phyloP scores from a whole-genome alignment of 2,113 vertebrate genomes.

The Sphaerodactylus townsendi region DNA sequence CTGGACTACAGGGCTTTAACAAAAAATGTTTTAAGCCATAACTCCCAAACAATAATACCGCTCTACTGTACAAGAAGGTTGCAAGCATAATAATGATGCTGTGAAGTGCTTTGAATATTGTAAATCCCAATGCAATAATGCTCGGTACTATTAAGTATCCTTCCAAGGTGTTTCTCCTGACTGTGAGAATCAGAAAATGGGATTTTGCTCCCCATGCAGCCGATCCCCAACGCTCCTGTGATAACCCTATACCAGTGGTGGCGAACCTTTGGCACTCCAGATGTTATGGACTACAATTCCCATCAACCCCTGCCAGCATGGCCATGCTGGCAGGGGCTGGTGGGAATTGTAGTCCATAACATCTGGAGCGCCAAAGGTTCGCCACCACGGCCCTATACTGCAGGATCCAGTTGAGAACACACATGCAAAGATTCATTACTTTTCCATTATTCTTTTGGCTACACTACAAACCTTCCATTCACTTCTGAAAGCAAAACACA shows the following conservation, averaged over 20 bases:
- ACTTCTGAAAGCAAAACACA: not conserved
- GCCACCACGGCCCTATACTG: too few species aligned
- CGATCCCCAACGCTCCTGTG: not conserved
- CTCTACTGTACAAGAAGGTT: not conserved
- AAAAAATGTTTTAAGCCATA: too few species aligned
- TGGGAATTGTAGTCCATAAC: too few species aligned
- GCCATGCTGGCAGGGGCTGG: too few species aligned
- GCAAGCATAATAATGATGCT: not conserved
- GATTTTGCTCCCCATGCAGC: not conserved
- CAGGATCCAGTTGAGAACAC: conserved; percentile 19
- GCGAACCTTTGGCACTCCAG: too few species aligned
- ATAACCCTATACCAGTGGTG: too few species aligned
- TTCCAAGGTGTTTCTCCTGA: conserved; percentile 28
- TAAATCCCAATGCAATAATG: not conserved
- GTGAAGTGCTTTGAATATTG: not conserved
- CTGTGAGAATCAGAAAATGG: conserved; percentile 43
- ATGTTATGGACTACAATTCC: too few species aligned
- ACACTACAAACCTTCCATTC: not conserved
- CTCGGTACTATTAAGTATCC: conserved; percentile 30
- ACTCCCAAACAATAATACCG: not conserved
- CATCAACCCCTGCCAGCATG: too few species aligned
- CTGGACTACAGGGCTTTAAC: too few species aligned
- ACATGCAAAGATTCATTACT: not conserved
- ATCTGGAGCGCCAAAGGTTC: too few species aligned
- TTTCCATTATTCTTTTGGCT: not conserved